Percentiles rank a stretch among this genome's conserved stretches.
Conservation (phyloP, 1,140 invertebrate genomes). For the Eufriesea mexicana region DNA sequence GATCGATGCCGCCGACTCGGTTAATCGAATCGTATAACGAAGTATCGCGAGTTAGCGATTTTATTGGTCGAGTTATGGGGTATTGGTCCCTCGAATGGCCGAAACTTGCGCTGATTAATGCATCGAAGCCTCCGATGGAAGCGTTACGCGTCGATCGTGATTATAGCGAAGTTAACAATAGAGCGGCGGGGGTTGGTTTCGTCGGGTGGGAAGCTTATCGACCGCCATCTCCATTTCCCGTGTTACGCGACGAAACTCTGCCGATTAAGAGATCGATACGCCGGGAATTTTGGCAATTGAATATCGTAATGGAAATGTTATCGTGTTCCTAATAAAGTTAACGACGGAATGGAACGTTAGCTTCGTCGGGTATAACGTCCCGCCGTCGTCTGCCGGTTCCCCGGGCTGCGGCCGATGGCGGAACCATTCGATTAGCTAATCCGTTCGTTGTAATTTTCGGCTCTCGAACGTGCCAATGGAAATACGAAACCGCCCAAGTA, state of each 20-base stretch:
- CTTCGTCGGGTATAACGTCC: not conserved
- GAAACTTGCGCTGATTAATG: not conserved
- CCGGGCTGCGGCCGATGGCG: not conserved
- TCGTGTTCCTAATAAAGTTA: slow-evolving; percentile 26
- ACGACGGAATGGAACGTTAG: not conserved
- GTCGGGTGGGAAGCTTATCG: not conserved
- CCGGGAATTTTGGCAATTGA: slow-evolving; percentile 20
- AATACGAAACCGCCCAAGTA: not conserved
- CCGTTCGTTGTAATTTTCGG: not conserved
- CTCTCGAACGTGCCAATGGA: not conserved
- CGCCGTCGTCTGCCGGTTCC: not conserved
- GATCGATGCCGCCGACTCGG: not conserved
- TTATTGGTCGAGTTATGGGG: not conserved
- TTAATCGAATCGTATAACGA: not conserved
- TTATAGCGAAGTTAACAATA: not conserved
- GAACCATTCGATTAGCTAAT: not conserved
- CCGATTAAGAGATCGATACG: slow-evolving; percentile 32
- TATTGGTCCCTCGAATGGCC: not conserved
- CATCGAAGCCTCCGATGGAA: not conserved
- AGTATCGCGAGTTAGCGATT: not conserved
- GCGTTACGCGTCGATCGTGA: not conserved
- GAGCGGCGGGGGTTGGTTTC: not conserved
- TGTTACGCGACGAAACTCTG: not conserved
- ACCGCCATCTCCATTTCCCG: not conserved
- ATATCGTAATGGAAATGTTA: slow-evolving; percentile 17